Base-by-base conservation (phyloP, 1,140 invertebrate species). In the Linepithema humile region DNA sequence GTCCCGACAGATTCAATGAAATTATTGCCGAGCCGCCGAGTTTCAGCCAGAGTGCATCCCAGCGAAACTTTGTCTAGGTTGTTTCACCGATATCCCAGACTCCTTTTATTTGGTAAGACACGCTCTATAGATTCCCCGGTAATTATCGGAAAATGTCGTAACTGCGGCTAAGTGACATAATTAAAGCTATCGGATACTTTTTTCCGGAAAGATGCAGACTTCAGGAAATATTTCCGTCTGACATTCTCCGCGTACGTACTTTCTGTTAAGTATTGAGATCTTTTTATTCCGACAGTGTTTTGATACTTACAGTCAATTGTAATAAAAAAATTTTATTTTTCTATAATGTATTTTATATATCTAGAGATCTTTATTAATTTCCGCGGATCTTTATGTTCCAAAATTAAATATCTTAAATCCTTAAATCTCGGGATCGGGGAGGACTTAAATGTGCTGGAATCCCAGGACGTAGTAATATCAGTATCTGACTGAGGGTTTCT, bases 61-160 rank as follows among this genome's bases (percentile, higher is more conserved):
- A 15, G 75, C 35, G 64, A 55, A 70, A 80, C 64, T 78, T 78
- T 12, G 23, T 69, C 62, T 29, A 43, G 75, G 48, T 55, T 69
- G 62, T 55, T 69, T 78, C 64, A 55, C 26, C 75, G 75, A 69
- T 78, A 69, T 0, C 35, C 5, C 32, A 12, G 15, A 3, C 62
- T 65, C 26, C 62, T 78, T 69, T 80, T 80, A 70, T 80, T 80
- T 70, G 69, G 35, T 43, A 69, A 43, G 64, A 35, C 75, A 80
- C 64, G 64, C 75, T 80, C 75, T 80, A 70, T 70, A 64, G 75
- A 80, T 69, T 80, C 26, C 38, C 17, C 48, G 35, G 64, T 80
- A 70, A 70, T 80, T 80, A 80, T 80, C 75, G 75, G 75, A 80
- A 70, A 80, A 78, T 55, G 75, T 78, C 62, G 45, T 26, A 69